Percentiles rank a stretch among this genome's conserved stretches.
Evolutionary conservation across 53 echinoderm and acorn worm genomes (phyloP).

Genomic region (Arbacia lixula): DNA sequence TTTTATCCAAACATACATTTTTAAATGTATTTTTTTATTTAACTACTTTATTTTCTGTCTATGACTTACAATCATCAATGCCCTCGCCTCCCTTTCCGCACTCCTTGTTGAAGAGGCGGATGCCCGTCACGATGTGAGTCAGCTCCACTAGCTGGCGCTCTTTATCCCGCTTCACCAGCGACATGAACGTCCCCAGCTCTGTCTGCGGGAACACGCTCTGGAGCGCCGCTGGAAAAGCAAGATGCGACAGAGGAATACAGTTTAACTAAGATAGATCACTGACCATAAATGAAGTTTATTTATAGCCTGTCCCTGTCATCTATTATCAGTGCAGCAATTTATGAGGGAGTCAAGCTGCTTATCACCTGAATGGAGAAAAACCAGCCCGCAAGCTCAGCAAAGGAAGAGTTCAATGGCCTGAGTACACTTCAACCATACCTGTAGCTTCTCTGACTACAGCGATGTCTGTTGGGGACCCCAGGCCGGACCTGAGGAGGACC

Average conservation of each 20-base stretch:
- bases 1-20: too few relatives aligned
- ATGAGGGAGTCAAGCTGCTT: too few relatives aligned
- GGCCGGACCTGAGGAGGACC: constrained; percentile 87
- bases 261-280: too few relatives aligned
- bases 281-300: too few relatives aligned
- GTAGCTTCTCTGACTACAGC: constrained; percentile 99
- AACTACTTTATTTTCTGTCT: not conserved
- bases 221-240: constrained; percentile 78
- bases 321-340: too few relatives aligned
- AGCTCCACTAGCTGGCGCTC: constrained; percentile 93
- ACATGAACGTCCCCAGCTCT: constrained; percentile 99
- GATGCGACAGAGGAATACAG: too few relatives aligned
- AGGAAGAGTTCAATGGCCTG: too few relatives aligned
- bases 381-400: too few relatives aligned
- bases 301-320: too few relatives aligned
- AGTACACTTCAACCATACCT: too few relatives aligned
- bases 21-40: not conserved
- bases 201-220: constrained; percentile 99
- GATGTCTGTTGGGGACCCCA: constrained; percentile 98
- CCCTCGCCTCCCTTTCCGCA: constrained; percentile 99
- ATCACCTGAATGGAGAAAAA: too few relatives aligned
- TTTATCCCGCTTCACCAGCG: constrained; percentile 94
- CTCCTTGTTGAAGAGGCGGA: constrained; percentile 97
- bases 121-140: constrained; percentile 97
- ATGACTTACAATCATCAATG: constrained; percentile 93